Conservation (phyloP, 2,888 invertebrate genomes). For the Himalopsyche kuldschensis region DNA sequence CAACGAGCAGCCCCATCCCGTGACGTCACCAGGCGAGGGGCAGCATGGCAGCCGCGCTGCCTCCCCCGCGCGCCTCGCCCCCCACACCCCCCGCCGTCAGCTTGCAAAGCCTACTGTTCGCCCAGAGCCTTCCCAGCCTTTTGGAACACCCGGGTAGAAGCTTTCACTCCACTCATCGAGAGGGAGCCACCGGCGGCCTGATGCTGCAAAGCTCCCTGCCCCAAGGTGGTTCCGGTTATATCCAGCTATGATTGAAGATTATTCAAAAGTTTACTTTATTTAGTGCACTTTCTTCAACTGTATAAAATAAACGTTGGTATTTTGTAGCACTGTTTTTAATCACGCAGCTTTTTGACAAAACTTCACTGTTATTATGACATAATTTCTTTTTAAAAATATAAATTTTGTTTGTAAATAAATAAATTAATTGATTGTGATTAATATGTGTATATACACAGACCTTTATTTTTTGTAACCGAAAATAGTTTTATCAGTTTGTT, state of each 20-base stretch:
- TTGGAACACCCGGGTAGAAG: not conserved
- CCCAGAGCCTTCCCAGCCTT: not conserved
- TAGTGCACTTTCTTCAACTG: no score
- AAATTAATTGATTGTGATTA: no score
- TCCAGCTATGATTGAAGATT: not conserved
- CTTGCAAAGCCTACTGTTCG: conserved; percentile 14
- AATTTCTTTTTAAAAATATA: no score
- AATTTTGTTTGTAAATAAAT: no score
- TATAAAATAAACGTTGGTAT: no score
- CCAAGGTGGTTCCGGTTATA: not conserved
- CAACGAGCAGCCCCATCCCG: conserved; percentile 56
- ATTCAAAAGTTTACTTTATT: no score
- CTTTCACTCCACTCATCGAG: not conserved
- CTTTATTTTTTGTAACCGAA: no score
- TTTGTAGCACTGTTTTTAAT: no score
- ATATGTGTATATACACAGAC: no score
- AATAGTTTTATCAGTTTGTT: no score
- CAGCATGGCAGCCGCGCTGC: conserved; percentile 39
- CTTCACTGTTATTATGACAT: no score
- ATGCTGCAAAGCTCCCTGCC: not conserved
- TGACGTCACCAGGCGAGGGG: conserved; percentile 48
- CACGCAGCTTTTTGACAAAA: no score
- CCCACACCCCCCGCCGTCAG: conserved; percentile 28
- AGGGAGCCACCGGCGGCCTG: not conserved
- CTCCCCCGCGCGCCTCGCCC: conserved; percentile 40